Evolutionary conservation across 2,113 vertebrate genomes (phyloP).

Genomic region (Charina bottae): DNA sequence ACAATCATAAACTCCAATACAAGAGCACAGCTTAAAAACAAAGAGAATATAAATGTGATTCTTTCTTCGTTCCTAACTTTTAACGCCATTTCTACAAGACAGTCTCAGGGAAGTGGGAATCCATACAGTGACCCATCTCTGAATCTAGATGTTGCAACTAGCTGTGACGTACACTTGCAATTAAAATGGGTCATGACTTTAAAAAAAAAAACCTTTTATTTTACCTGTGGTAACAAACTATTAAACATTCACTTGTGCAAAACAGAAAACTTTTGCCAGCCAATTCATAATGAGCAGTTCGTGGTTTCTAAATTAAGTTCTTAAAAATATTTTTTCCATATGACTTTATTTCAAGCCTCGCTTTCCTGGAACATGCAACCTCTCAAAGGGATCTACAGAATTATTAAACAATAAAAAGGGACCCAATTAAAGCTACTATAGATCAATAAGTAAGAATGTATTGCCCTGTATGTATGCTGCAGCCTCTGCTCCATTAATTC

Average conservation of each 20-base stretch:
- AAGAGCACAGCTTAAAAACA: background rate
- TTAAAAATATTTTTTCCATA: background rate
- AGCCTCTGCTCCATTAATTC: background rate
- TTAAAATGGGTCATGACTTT: background rate
- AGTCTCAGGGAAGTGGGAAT: background rate
- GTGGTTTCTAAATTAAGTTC: background rate
- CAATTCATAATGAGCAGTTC: background rate
- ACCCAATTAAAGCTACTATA: background rate
- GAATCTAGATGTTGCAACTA: background rate
- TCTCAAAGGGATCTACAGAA: background rate
- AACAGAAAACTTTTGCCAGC: background rate
- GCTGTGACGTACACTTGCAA: background rate
- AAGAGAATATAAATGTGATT: background rate
- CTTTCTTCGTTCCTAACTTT: background rate
- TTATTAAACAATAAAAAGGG: background rate
- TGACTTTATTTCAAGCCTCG: background rate
- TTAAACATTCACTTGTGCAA: background rate
- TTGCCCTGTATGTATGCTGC: background rate
- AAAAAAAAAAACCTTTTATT: background rate
- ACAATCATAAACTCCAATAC: background rate
- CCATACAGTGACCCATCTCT: background rate
- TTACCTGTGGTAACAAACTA: background rate
- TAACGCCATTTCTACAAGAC: background rate
- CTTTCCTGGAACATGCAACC: background rate
- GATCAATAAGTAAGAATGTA: background rate